A percentile compares a stretch with the other conserved stretches of the same genome.
phyloP scores from a whole-genome alignment of 2,113 vertebrate genomes.

The Noctilio leporinus region DNA sequence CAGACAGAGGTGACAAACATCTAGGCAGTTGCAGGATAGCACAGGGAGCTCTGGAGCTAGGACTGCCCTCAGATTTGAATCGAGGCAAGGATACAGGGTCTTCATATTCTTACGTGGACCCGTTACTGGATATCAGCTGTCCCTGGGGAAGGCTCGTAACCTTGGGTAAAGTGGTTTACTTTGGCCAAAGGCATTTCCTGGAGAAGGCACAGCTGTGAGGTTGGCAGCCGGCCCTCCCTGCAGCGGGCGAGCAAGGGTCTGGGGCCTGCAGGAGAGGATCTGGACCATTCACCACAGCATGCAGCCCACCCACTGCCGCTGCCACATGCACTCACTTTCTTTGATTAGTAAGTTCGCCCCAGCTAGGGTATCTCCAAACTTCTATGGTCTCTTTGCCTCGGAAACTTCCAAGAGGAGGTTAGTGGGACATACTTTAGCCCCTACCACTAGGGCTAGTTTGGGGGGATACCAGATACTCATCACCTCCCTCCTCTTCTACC shows the following conservation, averaged over 20 bases:
- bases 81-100: neutral
- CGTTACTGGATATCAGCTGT: neutral
- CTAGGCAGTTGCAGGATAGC: neutral
- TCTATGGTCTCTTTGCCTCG: neutral
- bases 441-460: neutral
- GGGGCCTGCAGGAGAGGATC: neutral
- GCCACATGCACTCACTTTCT: neutral
- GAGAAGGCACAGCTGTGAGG: neutral
- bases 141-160: neutral
- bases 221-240: neutral
- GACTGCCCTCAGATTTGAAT: neutral
- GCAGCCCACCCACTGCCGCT: too few species aligned
- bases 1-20: neutral
- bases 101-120: rapidly evolving
- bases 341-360: neutral
- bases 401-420: neutral
- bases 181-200: neutral
- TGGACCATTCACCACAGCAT: neutral
- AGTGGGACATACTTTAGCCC: neutral
- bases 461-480: neutral
- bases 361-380: neutral
- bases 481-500: neutral
- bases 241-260: neutral
- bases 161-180: neutral
- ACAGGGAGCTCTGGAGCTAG: neutral